These are phyloP conservation scores for Dipodomys ordii DNA, from an alignment of 2,113 vertebrate species.

Conservation along the genomic window DNA sequence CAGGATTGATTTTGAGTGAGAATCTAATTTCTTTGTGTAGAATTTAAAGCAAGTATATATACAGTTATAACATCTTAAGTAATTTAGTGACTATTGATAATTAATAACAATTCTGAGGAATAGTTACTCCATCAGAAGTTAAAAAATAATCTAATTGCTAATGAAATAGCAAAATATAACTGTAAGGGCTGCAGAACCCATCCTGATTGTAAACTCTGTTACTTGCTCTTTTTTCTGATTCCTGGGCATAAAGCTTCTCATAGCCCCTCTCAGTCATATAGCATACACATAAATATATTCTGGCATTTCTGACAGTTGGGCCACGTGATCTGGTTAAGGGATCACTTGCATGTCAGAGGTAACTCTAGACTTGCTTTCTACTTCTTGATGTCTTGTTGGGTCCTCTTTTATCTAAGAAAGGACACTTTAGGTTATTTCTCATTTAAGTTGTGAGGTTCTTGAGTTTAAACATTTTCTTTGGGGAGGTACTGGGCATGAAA, in stretches of 20 bases:
- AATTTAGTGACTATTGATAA: not conserved
- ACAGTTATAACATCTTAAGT: not conserved
- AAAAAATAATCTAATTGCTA: constrained; percentile 31
- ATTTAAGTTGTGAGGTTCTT: not conserved
- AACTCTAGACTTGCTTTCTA: not conserved
- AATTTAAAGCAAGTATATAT: no score
- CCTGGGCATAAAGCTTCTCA: not conserved
- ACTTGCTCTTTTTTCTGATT: not conserved
- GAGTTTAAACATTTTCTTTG: not conserved
- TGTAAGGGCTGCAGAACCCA: not conserved
- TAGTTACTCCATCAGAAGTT: constrained; percentile 4
- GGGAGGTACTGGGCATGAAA: not conserved
- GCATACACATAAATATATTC: constrained; percentile 13
- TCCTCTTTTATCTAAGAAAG: not conserved
- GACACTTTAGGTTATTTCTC: not conserved
- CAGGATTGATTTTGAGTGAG: constrained; percentile 1
- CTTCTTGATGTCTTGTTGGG: not conserved
- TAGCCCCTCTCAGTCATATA: not conserved
- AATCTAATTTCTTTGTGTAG: not conserved
- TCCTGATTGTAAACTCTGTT: not conserved
- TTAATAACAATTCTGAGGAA: constrained; percentile 6
- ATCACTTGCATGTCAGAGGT: not conserved
- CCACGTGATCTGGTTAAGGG: not conserved
- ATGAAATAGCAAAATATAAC: not conserved
- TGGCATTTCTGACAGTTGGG: not conserved